Evolutionary conservation across 2,113 vertebrate genomes (phyloP), one percentile per base, ranked within the genome.

Genomic region (Chionodraco myersi): DNA sequence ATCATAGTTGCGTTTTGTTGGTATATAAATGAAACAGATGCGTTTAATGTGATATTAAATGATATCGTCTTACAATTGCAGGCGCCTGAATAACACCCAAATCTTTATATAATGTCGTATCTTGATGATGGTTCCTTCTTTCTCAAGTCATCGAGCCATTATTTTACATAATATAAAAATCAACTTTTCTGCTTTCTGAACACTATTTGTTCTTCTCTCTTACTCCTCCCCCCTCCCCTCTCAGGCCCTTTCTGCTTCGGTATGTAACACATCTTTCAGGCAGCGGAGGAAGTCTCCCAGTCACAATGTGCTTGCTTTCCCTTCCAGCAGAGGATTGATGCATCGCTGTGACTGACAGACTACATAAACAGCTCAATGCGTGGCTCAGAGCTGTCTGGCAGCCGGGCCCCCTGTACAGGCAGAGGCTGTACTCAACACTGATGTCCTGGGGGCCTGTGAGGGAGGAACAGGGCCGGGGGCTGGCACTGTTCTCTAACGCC

Each of bases 281-380:
- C 62, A 61, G 51, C 8, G 26, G 66, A 68, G 64, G 84, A 82
- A 59, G 64, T 51, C 65, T 80, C 78, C 70, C 83, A 70, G 80
- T 85, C 80, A 79, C 58, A 67, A 49, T 44, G 69, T 73, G 88
- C 67, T 56, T 10, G 61, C 68, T 75, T 3, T 75, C 86, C 64
- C 74, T 87, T 83, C 80, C 86, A 82, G 79, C 83, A 89, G 83
- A 84, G 44, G 77, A 88, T 82, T 85, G 89, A 90, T 87, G 80
- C 41, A 48, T 83, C 83, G 70, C 72, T 64, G 72, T 88, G 89
- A 92, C 72, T 90, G 89, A 89, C 89, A 83, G 84, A 70, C 77
- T 77, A 83, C 77, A 86, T 72, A 83, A 89, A 86, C 81, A 85
- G 74, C 79, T 85, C 56, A 88, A 77, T 61, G 84, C 13, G 18